Evolutionary conservation across 1,140 invertebrate genomes (phyloP).

Genomic region (Danaus plexippus): DNA sequence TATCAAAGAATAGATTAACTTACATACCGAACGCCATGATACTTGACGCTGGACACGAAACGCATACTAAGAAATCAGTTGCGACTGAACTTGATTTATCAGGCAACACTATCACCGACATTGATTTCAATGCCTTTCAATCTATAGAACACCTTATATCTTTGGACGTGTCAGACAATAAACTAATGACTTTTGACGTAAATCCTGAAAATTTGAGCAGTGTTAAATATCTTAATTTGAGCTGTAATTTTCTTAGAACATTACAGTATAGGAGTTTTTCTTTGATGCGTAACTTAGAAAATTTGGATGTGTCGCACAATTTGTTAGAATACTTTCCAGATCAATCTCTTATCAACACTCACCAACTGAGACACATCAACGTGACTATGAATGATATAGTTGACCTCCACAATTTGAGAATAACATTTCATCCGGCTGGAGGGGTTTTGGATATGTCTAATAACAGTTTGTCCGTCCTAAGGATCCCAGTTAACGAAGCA

Average conservation of each 20-base stretch:
- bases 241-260: conserved; percentile 38
- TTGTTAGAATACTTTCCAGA: conserved; percentile 41
- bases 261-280: conserved; percentile 46
- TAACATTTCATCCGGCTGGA: conserved; percentile 46
- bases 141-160: conserved; percentile 33
- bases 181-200: conserved; percentile 39
- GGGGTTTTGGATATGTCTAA: conserved; percentile 52
- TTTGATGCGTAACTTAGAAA: conserved; percentile 47
- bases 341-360: conserved; percentile 35
- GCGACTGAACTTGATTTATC: conserved; percentile 49
- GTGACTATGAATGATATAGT: conserved; percentile 45
- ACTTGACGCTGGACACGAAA: conserved; percentile 11
- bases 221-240: conserved; percentile 52
- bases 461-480: conserved; percentile 38
- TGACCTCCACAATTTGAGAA: conserved; percentile 32
- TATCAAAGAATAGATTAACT: conserved; percentile 47
- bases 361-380: conserved; percentile 42
- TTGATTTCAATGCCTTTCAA: conserved; percentile 52
- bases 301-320: conserved; percentile 55
- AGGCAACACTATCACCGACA: conserved; percentile 38
- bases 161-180: conserved; percentile 50
- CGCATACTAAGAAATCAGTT: conserved; percentile 23
- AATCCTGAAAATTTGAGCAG: conserved; percentile 38
- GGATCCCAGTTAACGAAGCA: conserved; percentile 41
- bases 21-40: conserved; percentile 35